Evolutionary conservation across 35 echinoderm and acorn worm genomes (phyloP), one percentile per base, ranked within the genome.

Genomic region (Ophioderma brevispina): DNA sequence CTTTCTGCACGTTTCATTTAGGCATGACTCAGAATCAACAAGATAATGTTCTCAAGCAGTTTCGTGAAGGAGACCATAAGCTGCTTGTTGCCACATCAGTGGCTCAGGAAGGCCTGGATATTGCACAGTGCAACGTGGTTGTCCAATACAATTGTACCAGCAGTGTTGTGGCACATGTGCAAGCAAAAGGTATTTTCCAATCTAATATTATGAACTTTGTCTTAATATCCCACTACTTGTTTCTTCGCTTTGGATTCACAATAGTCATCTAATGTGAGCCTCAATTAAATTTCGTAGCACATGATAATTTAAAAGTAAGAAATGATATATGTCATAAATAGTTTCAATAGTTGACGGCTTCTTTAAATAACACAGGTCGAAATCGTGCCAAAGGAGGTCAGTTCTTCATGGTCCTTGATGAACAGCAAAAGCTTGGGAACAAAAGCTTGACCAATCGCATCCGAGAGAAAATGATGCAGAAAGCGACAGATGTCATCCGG

Each of bases 21-120:
- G 89, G 89, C 31, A 91, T 91, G 89, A 91, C 89, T 1, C 89
- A 91, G 55, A 76, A 81, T 2, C 55, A 91, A 46, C 89, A 91
- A 40, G 81, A 55, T 10, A 37, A 84, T n/a, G 40, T 89, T 0
- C 80, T 94, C 13, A 78, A 33, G 0, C 33, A 82, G 55, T 94
- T 94, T 80, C 52, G 75, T 23, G 78, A 88, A 32, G 42, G 70
- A 15, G 76, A 84, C 35, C 86, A 84, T 80, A 88, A 94, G 32
- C 55, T 94, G 30, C 49, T 94, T 76, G 87, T 94, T 30, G 79
- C 85, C 0, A 94, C 92, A 13, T 88, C 86, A 5, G 92, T 94
- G 35, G 85, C 86, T 5, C 77, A 94, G 79, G 92, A 94, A 70
- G 92, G 92, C 23, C 41, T 94, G 63, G 92, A 94, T 39, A 88